Conservation (phyloP, 1,140 invertebrate genomes). For the Cyclargus thomasi region DNA sequence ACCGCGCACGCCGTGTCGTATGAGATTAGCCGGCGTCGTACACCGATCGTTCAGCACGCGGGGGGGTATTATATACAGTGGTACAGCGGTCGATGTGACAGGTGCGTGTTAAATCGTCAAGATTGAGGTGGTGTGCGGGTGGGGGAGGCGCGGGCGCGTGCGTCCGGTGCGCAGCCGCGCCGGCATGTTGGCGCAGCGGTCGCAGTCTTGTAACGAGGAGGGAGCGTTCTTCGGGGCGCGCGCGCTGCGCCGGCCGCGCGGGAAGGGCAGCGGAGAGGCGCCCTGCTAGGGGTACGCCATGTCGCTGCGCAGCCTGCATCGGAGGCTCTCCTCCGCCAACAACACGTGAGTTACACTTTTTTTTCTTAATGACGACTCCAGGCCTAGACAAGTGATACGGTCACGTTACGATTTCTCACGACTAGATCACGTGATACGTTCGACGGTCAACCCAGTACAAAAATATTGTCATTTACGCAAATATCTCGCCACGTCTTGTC, state of each 20-base stretch:
- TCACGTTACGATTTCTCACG: no score
- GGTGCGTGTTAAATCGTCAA: slow-evolving; percentile 42
- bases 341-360: slow-evolving; percentile 55
- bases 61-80: not conserved
- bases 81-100: slow-evolving; percentile 14
- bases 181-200: slow-evolving; percentile 67
- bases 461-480: no score
- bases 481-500: no score
- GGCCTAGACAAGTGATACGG: no score
- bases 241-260: slow-evolving; percentile 66
- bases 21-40: not conserved
- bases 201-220: slow-evolving; percentile 73
- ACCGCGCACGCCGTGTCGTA: slow-evolving; percentile 3
- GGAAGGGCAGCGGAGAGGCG: slow-evolving; percentile 65
- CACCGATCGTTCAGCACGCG: no score
- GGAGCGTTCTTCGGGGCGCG: slow-evolving; percentile 74
- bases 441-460: no score
- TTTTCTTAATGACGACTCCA: no score
- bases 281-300: slow-evolving; percentile 76
- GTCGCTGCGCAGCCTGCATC: slow-evolving; percentile 76
- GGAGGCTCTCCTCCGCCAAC: slow-evolving; percentile 70
- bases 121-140: slow-evolving; percentile 68
- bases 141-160: slow-evolving; percentile 65
- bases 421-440: no score
- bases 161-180: slow-evolving; percentile 55